Conservation (phyloP, 2,888 invertebrate species). For the Atethmia centrago region DNA sequence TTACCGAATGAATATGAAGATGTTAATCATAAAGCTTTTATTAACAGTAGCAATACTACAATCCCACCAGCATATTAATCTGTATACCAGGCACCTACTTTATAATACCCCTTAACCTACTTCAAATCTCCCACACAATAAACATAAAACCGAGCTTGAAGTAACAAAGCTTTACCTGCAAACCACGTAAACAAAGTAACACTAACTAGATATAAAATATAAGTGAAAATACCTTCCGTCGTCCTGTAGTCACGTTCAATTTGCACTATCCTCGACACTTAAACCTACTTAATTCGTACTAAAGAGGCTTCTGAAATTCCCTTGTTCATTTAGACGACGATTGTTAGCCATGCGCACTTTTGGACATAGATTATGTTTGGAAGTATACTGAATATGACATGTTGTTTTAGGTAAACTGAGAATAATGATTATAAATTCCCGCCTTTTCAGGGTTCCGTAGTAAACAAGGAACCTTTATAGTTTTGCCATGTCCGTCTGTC, state of each 20-base stretch:
- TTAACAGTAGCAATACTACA: neutral
- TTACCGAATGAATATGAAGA: neutral
- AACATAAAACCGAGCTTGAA: slow-evolving; percentile 52
- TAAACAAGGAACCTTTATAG: too few relatives aligned
- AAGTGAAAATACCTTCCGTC: slow-evolving; percentile 55
- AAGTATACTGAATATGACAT: slow-evolving; percentile 49
- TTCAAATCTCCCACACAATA: slow-evolving; percentile 36
- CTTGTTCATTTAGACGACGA: slow-evolving; percentile 82
- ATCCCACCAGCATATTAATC: neutral
- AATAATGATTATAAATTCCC: too few relatives aligned
- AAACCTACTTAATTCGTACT: slow-evolving; percentile 84
- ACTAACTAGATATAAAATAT: slow-evolving; percentile 56
- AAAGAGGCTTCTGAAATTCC: slow-evolving; percentile 80
- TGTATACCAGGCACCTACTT: slow-evolving; percentile 13
- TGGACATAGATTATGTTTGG: slow-evolving; percentile 48
- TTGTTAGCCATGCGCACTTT: slow-evolving; percentile 77
- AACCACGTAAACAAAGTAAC: slow-evolving; percentile 55
- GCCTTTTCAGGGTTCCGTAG: neutral
- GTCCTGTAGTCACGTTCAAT: slow-evolving; percentile 70
- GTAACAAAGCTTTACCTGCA: slow-evolving; percentile 41
- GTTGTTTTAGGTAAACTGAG: neutral
- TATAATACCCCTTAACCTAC: slow-evolving; percentile 24
- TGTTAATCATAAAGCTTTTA: too few relatives aligned
- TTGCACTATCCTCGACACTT: slow-evolving; percentile 76
- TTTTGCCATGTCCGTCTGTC: too few relatives aligned